Evolutionary conservation across 2,888 invertebrate genomes (phyloP), one percentile per base, ranked within the genome.

Genomic region (Tachystola acroxantha): DNA sequence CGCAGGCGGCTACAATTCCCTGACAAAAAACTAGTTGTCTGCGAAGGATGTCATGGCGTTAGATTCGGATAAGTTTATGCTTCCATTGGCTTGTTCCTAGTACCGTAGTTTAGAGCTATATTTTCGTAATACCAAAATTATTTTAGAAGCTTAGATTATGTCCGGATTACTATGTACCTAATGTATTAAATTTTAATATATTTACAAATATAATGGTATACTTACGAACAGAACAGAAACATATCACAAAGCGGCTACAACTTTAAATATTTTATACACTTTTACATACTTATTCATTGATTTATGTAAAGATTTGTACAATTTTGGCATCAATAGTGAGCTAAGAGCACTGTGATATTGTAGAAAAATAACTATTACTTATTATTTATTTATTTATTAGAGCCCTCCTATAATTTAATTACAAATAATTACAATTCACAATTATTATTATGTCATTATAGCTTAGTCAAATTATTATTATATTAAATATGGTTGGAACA

Each of bases 1-100:
- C 47, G 46, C 0, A 68, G 72, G 28, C 57, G 57, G n/a, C 33
- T 31, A 6, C 47, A 54, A 27, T 69, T 55, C 36, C 80, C 79
- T 0, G 59, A 71, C 40, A 79, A 69, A 43, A 63, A 60, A 37
- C 63, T 68, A 35, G 45, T 72, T 6, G 64, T 77, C 9, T 87
- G 87, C 45, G 45, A 58, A 12, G 37, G 20, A 2, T 87, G 87
- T 50, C 42, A 52, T 7, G 84, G 85, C 3, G 60, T 85, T 10
- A 56, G 73, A 34, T 85, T 64, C 40, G 63, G 61, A 26, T 73
- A 59, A 26, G 10, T 7, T 11, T 10, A 12, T 4, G 0, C 9
- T 35, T 25, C 10, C 11, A 13, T 20, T 3, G 16, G 6, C n/a
- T n/a, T n/a, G 4, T 11, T 10, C 27, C 12, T 10, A n/a, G 12